phyloP scores from a whole-genome alignment of 2,113 vertebrate species.

The Zosterops borbonicus region DNA sequence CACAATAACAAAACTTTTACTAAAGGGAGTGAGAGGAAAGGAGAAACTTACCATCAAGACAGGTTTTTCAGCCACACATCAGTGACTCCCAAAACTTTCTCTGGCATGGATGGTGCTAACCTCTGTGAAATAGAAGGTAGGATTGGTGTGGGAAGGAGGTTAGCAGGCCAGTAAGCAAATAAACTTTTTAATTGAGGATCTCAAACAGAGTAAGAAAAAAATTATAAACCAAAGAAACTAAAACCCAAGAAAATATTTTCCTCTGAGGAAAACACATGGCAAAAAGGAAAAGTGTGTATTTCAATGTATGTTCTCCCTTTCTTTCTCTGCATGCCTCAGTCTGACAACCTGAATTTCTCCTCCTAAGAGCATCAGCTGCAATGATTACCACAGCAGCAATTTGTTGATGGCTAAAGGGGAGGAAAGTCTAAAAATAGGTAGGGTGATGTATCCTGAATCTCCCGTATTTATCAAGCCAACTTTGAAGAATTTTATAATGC shows the following conservation, averaged over 20 bases:
- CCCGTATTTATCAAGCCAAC: neutral
- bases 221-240: neutral
- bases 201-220: neutral
- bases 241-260: neutral
- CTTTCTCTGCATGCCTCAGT: neutral
- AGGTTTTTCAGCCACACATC: neutral
- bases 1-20: neutral
- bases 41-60: neutral
- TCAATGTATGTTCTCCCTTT: neutral
- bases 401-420: neutral
- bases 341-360: neutral
- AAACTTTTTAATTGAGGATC: neutral
- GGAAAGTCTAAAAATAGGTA: neutral
- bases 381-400: neutral
- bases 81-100: neutral
- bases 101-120: neutral
- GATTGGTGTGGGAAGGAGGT: neutral
- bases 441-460: neutral
- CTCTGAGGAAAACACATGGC: neutral
- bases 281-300: neutral
- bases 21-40: neutral
- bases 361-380: neutral
- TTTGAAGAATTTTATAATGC: neutral
- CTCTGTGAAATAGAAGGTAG: neutral
- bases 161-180: neutral